These are phyloP conservation scores for Choloepus hoffmanni DNA, from an alignment of 2,113 vertebrate genomes.

Conservation along the genomic window DNA sequence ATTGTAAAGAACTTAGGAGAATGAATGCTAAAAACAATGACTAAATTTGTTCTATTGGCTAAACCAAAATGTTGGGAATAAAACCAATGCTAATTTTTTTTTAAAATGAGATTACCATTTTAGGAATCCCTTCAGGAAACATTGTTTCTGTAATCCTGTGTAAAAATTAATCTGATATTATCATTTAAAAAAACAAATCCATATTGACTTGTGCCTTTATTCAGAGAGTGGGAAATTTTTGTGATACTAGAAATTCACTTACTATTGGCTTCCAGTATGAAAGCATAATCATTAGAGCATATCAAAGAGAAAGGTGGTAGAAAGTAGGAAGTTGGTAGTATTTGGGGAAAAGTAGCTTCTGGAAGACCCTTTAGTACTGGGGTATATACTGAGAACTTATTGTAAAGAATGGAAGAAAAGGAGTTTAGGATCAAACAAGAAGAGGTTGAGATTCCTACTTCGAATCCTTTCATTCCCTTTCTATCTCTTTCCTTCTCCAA, in stretches of 20 bases:
- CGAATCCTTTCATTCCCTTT: background rate
- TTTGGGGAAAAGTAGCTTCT: background rate
- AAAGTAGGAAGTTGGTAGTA: background rate
- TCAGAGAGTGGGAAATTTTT: background rate
- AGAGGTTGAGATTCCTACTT: background rate
- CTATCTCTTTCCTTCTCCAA: background rate
- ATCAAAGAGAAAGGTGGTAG: background rate
- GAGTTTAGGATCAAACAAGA: background rate
- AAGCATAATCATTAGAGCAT: background rate
- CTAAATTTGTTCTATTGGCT: background rate
- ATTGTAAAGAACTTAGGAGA: background rate
- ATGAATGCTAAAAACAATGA: background rate
- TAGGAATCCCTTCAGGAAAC: background rate
- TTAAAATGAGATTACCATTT: background rate
- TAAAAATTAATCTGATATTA: slow-evolving; percentile 22
- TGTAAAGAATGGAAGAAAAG: background rate
- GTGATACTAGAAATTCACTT: background rate
- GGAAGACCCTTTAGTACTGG: background rate
- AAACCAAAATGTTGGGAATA: background rate
- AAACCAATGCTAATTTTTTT: background rate
- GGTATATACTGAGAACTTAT: background rate
- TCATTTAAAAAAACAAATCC: background rate
- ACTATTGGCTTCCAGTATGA: background rate
- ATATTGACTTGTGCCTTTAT: background rate
- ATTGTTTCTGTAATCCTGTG: background rate